Percentiles rank a stretch among this genome's conserved stretches.
Evolutionary conservation across 2,113 vertebrate genomes (phyloP).

Genomic region (Aythya baeri): DNA sequence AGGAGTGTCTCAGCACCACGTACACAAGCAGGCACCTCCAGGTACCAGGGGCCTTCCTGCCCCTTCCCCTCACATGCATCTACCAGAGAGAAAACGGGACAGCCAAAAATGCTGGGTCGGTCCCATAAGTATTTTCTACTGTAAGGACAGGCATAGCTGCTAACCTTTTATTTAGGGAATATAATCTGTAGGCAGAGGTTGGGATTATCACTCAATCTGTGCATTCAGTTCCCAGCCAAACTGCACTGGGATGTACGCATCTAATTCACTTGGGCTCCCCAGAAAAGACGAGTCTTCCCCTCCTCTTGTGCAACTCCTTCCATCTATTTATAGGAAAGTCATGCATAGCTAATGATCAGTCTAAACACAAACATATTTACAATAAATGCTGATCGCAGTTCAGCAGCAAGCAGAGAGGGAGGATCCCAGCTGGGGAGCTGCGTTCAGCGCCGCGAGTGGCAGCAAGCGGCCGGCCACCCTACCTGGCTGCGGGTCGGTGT

Average conservation of each 20-base stretch:
- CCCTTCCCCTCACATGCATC: neutral
- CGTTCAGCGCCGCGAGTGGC: accelerated
- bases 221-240: neutral
- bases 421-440: neutral
- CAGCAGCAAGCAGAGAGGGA: neutral
- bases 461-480: neutral
- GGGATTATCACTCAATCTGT: neutral
- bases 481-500: conserved; percentile 99
- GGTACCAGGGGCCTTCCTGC: neutral
- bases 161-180: neutral
- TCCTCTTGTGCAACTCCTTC: neutral
- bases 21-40: neutral
- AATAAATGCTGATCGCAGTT: conserved; percentile 25
- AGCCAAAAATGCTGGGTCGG: neutral
- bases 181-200: neutral
- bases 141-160: neutral
- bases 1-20: neutral
- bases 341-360: neutral
- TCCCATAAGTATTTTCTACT: neutral
- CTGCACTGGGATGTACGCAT: neutral
- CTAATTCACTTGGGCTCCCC: neutral
- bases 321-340: conserved; percentile 39
- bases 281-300: neutral
- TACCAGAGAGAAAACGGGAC: neutral
- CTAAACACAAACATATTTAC: conserved; percentile 23